Conservation (phyloP, 2,888 invertebrate genomes). For the Megastigmus dorsalis region DNA sequence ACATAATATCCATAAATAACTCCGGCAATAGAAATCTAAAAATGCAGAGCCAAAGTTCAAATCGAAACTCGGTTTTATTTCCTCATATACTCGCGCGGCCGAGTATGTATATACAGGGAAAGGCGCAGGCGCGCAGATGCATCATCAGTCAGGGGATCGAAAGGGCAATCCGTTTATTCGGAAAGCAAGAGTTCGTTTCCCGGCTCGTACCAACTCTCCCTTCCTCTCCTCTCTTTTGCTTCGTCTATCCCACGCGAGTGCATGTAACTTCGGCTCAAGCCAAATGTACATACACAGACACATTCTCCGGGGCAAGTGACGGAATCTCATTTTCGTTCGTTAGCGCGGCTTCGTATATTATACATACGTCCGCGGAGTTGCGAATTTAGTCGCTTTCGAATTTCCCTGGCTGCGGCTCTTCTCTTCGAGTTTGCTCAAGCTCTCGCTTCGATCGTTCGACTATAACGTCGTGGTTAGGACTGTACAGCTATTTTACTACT, state of each 20-base stretch:
- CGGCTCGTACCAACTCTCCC: too few species aligned
- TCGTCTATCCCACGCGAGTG: not conserved
- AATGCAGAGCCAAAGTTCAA: too few species aligned
- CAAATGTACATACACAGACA: not conserved
- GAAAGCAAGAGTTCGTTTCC: conserved; percentile 14
- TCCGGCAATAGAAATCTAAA: too few species aligned
- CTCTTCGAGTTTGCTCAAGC: conserved; percentile 31
- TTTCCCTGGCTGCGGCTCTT: too few species aligned
- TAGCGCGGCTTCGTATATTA: conserved; percentile 24
- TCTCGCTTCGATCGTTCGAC: conserved; percentile 1
- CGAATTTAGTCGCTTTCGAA: conserved; percentile 37
- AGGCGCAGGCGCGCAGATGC: not conserved
- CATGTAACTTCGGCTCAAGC: conserved; percentile 1
- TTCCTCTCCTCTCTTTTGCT: too few species aligned
- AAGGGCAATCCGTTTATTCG: conserved; percentile 39
- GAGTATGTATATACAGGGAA: too few species aligned
- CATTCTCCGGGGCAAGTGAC: conserved; percentile 24
- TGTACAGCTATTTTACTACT: too few species aligned
- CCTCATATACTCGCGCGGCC: too few species aligned
- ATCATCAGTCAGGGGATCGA: conserved; percentile 32
- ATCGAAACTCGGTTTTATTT: too few species aligned
- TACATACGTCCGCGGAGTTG: conserved; percentile 12
- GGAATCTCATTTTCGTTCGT: conserved; percentile 53
- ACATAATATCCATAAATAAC: too few species aligned
- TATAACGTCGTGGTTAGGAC: too few species aligned